Evolutionary conservation across 2,888 invertebrate species (phyloP).

Genomic region (Creontiades dilutus): DNA sequence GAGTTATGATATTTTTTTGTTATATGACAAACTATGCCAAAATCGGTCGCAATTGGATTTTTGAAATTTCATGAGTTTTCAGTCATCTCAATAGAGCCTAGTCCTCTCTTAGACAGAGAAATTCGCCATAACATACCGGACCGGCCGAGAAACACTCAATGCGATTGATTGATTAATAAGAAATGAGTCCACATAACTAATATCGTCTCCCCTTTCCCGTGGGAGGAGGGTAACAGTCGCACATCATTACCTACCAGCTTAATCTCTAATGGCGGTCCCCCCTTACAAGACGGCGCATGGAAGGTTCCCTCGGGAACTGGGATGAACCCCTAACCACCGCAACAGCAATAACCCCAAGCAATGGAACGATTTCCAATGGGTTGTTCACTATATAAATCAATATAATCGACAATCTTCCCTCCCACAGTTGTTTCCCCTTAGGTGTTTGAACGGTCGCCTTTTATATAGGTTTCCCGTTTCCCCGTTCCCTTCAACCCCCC

Average conservation of each 20-base stretch:
- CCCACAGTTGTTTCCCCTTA: slow-evolving; percentile 1
- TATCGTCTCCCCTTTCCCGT: background rate
- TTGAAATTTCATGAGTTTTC: too few relatives aligned
- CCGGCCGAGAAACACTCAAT: background rate
- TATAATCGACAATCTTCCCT: slow-evolving; percentile 35
- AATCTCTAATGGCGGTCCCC: background rate
- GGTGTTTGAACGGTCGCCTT: slow-evolving; percentile 7
- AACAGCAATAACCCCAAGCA: slow-evolving; percentile 25
- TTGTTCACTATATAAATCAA: slow-evolving; percentile 45
- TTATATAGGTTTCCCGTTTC: background rate
- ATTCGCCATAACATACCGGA: background rate
- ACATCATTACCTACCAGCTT: background rate
- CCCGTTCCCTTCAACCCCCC: background rate
- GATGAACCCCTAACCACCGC: background rate
- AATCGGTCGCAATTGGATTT: too few relatives aligned
- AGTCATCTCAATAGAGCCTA: too few relatives aligned
- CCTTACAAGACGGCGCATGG: background rate
- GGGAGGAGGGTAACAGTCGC: background rate
- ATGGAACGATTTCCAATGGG: slow-evolving; percentile 3
- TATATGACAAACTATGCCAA: too few relatives aligned
- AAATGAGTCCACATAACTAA: background rate
- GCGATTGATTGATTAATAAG: background rate
- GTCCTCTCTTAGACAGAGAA: too few relatives aligned
- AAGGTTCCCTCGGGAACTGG: background rate
- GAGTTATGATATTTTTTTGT: too few relatives aligned